Percentiles rank a stretch among this genome's conserved stretches.
Evolutionary conservation across 1,140 invertebrate species (phyloP).

Genomic region (Danaus melanippus): DNA sequence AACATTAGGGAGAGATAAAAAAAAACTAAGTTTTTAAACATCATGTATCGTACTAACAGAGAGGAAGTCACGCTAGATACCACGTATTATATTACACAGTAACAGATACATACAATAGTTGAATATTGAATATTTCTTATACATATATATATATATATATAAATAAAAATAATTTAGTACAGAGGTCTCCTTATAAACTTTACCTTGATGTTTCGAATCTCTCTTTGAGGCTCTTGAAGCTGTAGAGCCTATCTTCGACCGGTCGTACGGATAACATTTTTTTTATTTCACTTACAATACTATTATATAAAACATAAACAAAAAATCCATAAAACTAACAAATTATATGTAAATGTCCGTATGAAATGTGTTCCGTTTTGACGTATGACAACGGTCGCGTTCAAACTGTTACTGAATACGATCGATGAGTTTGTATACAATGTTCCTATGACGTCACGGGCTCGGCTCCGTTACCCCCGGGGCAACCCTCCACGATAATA

Average conservation of each 20-base stretch:
- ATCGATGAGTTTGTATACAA: slow-evolving; percentile 26
- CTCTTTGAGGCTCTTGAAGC: slow-evolving; percentile 57
- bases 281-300: slow-evolving; percentile 7
- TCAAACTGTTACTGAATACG: slow-evolving; percentile 29
- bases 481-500: not conserved
- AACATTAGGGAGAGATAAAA: slow-evolving; percentile 8
- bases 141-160: no score
- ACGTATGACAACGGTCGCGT: slow-evolving; percentile 18
- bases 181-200: slow-evolving; percentile 9
- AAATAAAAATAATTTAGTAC: not conserved
- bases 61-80: no score
- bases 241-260: slow-evolving; percentile 47
- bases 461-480: slow-evolving; percentile 26
- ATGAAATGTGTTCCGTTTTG: slow-evolving; percentile 4
- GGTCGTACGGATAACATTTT: slow-evolving; percentile 50
- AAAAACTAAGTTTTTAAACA: not conserved
- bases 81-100: no score
- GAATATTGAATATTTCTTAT: no score
- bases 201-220: slow-evolving; percentile 59
- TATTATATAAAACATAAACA: slow-evolving; percentile 8
- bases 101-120: no score
- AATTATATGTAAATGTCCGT: not conserved
- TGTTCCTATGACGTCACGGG: slow-evolving; percentile 28
- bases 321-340: slow-evolving; percentile 7
- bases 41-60: no score